phyloP scores from a whole-genome alignment of 2,797 vertebrate genomes.

The Anguilla obscura region DNA sequence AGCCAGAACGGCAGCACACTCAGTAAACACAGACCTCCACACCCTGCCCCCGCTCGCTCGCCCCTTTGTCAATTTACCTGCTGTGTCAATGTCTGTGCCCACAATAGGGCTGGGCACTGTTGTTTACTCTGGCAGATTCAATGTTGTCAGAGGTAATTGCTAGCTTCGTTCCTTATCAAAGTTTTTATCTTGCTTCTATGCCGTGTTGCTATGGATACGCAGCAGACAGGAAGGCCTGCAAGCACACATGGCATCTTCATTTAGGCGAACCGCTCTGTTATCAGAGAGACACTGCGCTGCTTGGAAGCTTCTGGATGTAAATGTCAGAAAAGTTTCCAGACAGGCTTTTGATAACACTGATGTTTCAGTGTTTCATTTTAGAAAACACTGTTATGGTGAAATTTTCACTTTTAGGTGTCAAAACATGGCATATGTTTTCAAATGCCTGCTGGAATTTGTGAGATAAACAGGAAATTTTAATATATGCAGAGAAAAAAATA shows the following conservation, averaged over 20 bases:
- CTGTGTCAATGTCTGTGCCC: conserved; percentile 12
- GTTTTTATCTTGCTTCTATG: conserved; percentile 17
- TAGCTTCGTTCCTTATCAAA: conserved; percentile 24
- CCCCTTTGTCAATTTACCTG: neutral
- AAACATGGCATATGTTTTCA: neutral
- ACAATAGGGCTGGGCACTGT: neutral
- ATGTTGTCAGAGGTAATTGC: conserved; percentile 11
- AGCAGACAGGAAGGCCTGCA: conserved; percentile 23
- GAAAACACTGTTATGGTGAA: neutral
- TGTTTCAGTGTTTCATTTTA: neutral
- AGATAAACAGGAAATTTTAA: neutral
- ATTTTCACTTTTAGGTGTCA: neutral
- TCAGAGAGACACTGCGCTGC: neutral
- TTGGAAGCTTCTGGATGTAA: conserved; percentile 2
- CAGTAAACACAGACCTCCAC: neutral
- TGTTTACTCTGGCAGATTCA: conserved; percentile 30
- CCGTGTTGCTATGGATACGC: conserved; percentile 41
- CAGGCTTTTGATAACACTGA: neutral
- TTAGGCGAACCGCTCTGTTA: conserved; percentile 25
- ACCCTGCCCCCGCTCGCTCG: neutral
- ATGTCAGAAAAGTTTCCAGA: conserved; percentile 6
- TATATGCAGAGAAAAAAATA: neutral
- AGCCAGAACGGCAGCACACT: neutral
- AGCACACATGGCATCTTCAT: conserved; percentile 31
- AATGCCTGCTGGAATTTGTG: neutral